Evolutionary conservation across 2,888 invertebrate genomes (phyloP).

Genomic region (Harmothoe impar): DNA sequence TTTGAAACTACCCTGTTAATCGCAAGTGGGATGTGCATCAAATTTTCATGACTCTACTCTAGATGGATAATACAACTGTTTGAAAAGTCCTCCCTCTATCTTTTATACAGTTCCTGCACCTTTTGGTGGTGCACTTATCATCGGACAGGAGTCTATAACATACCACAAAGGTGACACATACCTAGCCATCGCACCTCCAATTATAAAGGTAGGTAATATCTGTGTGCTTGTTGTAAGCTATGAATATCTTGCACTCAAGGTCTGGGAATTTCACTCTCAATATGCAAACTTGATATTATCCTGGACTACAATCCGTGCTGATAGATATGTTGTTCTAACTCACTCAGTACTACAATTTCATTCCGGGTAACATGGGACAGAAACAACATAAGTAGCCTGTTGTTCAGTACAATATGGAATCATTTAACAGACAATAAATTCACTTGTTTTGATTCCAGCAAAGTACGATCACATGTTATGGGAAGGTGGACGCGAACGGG

Average conservation of each 20-base stretch:
- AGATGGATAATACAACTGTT: background rate
- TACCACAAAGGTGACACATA: constrained; percentile 94
- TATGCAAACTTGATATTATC: too few relatives aligned
- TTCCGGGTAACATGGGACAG: too few relatives aligned
- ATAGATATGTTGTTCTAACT: too few relatives aligned
- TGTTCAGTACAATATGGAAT: too few relatives aligned
- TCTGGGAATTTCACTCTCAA: too few relatives aligned
- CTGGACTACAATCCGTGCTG: too few relatives aligned
- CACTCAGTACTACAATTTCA: too few relatives aligned
- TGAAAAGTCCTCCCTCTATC: background rate
- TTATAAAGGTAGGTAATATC: constrained; percentile 89
- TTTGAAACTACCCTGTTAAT: too few relatives aligned
- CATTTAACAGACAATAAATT: too few relatives aligned
- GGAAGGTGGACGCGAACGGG: constrained; percentile 95
- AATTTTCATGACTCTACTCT: background rate
- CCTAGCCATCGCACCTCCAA: constrained; percentile 93
- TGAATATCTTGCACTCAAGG: too few relatives aligned
- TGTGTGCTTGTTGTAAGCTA: background rate
- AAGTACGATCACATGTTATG: constrained; percentile 96
- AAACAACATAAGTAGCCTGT: too few relatives aligned
- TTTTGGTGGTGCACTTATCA: constrained; percentile 96
- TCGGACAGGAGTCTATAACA: constrained; percentile 98
- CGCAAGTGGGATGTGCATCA: too few relatives aligned
- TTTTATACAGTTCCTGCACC: constrained; percentile 91
- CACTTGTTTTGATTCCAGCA: constrained; percentile 86